phyloP scores from a whole-genome alignment of 2,113 vertebrate species.

The Pituophis catenifer region DNA sequence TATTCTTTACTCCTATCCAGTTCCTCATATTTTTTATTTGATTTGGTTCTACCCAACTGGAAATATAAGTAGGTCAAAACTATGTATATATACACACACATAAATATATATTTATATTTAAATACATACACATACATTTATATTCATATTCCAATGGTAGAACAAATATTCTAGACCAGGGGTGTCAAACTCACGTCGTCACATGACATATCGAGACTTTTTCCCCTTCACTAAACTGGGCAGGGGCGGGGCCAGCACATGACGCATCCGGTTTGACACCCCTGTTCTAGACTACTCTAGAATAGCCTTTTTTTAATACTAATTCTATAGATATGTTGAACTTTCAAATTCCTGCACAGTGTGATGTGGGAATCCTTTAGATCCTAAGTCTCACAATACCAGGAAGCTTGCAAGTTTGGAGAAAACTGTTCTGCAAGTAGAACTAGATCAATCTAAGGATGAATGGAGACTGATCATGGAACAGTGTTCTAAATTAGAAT shows the following conservation, averaged over 20 bases:
- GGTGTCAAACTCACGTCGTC: too few relatives aligned
- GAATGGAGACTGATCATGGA: not conserved
- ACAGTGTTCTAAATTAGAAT: not conserved
- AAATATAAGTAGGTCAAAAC: not conserved
- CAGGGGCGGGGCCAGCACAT: too few relatives aligned
- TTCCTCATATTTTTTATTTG: not conserved
- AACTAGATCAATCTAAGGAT: not conserved
- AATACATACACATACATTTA: not conserved
- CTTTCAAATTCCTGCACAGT: not conserved
- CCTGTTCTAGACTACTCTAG: not conserved
- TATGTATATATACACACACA: not conserved
- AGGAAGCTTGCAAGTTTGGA: not conserved
- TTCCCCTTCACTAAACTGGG: too few relatives aligned
- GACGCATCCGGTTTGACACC: too few relatives aligned
- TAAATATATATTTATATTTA: not conserved
- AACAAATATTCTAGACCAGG: not conserved
- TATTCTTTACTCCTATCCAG: not conserved
- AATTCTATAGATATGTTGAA: not conserved
- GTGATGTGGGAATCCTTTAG: not conserved
- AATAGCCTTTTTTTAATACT: not conserved
- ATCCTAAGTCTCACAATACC: not conserved
- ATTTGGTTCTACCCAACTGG: not conserved
- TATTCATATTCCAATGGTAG: not conserved
- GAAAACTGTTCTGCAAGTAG: not conserved
- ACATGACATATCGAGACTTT: too few relatives aligned